phyloP scores from a whole-genome alignment of 2,113 vertebrate genomes.

The Arizona elegans region DNA sequence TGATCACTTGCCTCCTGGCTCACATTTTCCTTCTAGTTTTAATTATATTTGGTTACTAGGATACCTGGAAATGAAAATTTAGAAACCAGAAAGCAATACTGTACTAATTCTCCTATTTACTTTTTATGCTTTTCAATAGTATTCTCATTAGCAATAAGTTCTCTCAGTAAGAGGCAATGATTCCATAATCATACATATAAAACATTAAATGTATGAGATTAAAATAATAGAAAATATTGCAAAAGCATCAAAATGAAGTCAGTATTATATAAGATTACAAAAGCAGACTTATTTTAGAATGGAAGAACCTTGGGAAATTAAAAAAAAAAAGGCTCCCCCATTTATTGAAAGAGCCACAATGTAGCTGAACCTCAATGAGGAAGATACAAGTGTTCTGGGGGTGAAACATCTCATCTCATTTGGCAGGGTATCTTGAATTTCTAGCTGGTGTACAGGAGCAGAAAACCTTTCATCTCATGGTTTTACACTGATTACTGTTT shows the following conservation, averaged over 20 bases:
- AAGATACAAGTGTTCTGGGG: neutral
- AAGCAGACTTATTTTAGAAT: neutral
- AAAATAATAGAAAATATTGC: neutral
- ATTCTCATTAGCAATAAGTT: neutral
- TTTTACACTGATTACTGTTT: neutral
- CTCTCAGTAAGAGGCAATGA: neutral
- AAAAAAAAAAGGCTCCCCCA: neutral
- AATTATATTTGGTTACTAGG: neutral
- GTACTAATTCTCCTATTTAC: neutral
- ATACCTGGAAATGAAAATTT: neutral
- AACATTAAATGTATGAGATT: neutral
- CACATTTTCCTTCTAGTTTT: neutral
- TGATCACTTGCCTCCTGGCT: neutral
- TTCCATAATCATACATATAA: neutral
- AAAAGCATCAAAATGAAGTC: neutral
- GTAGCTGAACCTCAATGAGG: neutral
- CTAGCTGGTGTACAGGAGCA: neutral
- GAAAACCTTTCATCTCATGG: neutral
- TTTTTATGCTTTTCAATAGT: neutral
- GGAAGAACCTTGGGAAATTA: neutral
- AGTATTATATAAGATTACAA: neutral
- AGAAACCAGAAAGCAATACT: neutral
- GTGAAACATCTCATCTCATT: neutral
- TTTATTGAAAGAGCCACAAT: neutral
- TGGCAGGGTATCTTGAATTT: neutral